Evolutionary conservation across 1,140 invertebrate genomes (phyloP).

Genomic region (Bactericera cockerelli): DNA sequence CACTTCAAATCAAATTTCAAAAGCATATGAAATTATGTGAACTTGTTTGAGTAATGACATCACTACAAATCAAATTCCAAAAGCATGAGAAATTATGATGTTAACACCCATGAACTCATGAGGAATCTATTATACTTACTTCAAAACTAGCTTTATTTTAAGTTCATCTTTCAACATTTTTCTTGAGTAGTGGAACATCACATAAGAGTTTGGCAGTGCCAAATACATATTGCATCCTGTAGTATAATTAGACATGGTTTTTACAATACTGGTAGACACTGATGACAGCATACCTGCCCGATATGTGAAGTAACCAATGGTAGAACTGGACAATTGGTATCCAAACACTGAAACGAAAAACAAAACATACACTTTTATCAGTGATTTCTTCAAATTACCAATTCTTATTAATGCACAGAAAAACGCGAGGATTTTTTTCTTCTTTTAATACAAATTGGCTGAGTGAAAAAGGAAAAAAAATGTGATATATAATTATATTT

Average conservation of each 20-base stretch:
- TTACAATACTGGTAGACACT: conserved; percentile 61
- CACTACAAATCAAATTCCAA: too few species aligned
- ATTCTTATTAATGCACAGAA: conserved; percentile 22
- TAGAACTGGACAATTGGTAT: conserved; percentile 67
- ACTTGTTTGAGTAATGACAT: too few species aligned
- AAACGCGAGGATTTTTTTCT: conserved; percentile 14
- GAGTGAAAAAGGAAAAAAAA: too few species aligned
- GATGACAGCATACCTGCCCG: conserved; percentile 53
- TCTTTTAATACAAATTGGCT: too few species aligned
- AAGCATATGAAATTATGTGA: too few species aligned
- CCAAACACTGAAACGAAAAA: conserved; percentile 48
- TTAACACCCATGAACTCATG: too few species aligned
- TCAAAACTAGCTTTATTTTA: conserved; percentile 54
- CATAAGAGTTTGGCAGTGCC: conserved; percentile 62
- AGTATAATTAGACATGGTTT: conserved; percentile 49
- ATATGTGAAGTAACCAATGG: conserved; percentile 73
- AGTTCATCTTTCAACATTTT: conserved; percentile 62
- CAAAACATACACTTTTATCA: not conserved
- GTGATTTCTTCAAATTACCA: too few species aligned
- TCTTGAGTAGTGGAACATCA: conserved; percentile 54
- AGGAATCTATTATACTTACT: too few species aligned
- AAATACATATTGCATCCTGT: conserved; percentile 54
- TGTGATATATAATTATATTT: too few species aligned
- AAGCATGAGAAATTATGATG: too few species aligned
- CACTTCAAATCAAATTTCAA: too few species aligned